These are phyloP conservation scores for Neoniphon sammara DNA, from an alignment of 2,797 vertebrate genomes.

Conservation along the genomic window DNA sequence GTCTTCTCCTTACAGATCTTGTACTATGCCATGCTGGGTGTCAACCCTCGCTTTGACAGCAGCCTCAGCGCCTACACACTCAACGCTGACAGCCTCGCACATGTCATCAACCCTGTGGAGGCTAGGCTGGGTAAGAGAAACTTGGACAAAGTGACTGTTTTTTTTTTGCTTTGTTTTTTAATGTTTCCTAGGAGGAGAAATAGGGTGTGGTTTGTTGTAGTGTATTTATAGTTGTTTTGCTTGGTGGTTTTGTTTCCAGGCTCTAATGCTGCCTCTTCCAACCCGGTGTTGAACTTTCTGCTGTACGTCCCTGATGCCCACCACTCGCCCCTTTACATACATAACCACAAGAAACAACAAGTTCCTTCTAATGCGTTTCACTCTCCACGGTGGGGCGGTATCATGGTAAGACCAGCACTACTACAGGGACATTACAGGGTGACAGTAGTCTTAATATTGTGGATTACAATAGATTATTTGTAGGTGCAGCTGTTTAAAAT, in stretches of 20 bases:
- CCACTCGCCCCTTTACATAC: constrained; percentile 93
- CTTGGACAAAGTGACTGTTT: neutral
- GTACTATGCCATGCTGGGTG: constrained; percentile 92
- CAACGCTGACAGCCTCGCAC: constrained; percentile 90
- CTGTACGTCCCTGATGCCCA: constrained; percentile 92
- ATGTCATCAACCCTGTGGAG: constrained; percentile 98
- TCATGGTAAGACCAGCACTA: constrained; percentile 86
- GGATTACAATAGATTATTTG: neutral
- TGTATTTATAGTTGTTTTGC: neutral
- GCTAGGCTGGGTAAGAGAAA: constrained; percentile 89
- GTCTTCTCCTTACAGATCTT: constrained; percentile 84
- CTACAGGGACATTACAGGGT: neutral
- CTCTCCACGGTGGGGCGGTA: constrained; percentile 97
- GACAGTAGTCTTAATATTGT: constrained; percentile 3
- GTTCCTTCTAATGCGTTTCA: constrained; percentile 94
- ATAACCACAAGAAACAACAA: constrained; percentile 85
- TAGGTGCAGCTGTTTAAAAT: too few species aligned
- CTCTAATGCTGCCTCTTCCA: constrained; percentile 94
- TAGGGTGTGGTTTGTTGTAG: neutral
- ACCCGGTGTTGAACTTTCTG: constrained; percentile 95
- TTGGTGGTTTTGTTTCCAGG: constrained; percentile 76
- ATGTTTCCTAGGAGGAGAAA: neutral
- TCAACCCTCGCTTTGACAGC: constrained; percentile 92
- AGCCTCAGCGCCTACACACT: constrained; percentile 87
- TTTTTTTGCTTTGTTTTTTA: too few species aligned